Base-by-base conservation (phyloP, 2,888 invertebrate species). In the Erebia palarica region DNA sequence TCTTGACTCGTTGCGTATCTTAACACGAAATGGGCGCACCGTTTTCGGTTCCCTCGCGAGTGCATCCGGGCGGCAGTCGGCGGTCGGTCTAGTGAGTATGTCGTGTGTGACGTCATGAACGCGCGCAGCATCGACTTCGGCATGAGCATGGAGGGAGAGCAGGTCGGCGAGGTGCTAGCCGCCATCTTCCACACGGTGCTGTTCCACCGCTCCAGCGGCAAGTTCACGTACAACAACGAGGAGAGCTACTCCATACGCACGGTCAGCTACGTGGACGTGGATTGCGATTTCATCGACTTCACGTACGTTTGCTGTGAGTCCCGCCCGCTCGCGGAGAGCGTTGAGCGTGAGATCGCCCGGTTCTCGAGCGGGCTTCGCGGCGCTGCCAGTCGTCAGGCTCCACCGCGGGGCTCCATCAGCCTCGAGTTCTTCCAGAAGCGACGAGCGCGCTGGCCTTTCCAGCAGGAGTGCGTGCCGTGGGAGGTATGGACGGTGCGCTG, bases 251-350 rank as follows among this genome's bases (percentile, higher is more conserved):
- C 98, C 27, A 97, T 99, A 79, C 99, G 99, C 66, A 98, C 98
- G 1, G 95, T 99, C 69, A 99, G 99, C 76, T 97, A 98, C 84
- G 96, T 97, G 78, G 99, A 99, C 90, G 97, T 99, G 53, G 98
- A 99, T 90, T 99, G 99, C 94, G 98, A 99, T 90, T 98, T 98
- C 86, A 97, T 99, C 81, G 99, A 99, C 91, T 96, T 99, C 86
- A 99, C 99, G 9, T 99, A 99, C 91, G 99, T 98, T 42, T 97
- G 98, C 87, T 98, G 98, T 91, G 96, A 97, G 76, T 98, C 98
- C 49, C 95, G 95, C n/a, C 94, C 94, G 68, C 94, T 98, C 60
- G 96, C 96, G 75, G 95, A 95, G 80, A 95, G 94, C 77, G 94
- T 96, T 78, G 97, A 95, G 85, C 95, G 94, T 74, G 97, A 96